Evolutionary conservation across 2,888 invertebrate species (phyloP), one percentile per base, ranked within the genome.

Genomic region (Epinotia bilunana): DNA sequence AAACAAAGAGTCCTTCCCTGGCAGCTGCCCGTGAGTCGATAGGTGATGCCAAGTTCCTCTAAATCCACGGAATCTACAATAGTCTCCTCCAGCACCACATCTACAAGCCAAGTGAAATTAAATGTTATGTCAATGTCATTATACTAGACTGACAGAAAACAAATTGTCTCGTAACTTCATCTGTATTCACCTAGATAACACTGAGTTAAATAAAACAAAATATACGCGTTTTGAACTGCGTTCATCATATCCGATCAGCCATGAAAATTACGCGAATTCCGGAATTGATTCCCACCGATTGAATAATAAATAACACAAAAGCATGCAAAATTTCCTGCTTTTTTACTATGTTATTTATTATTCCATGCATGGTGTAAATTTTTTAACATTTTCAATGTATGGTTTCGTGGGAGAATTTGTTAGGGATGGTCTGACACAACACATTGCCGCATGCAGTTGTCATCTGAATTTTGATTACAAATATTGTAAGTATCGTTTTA

Each of bases 241-340:
- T 53, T 53, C 53, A 53, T 43, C 55, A 55, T 23, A 55, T 39
- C 28, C 70, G 63, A 20, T 76, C 78, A 75, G 61, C 72, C 76
- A 77, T 79, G 78, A 78, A 81, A 79, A 78, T 79, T 79, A 80
- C 77, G 75, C 77, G 76, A 77, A 78, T 79, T 78, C 76, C 72
- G 80, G 81, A 85, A 86, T 84, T 84, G 84, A 85, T 85, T 86
- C 81, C 80, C 79, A 72, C 79, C 76, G 78, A 85, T 85, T 82
- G 85, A 83, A 86, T 86, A 86, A 87, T 87, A 86, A 85, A 86
- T 86, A 83, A 78, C 77, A 77, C 77, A 69, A 62, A 72, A 80
- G 80, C 78, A 82, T 82, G 82, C 81, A 81, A 82, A 80, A 82
- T 84, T 84, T 80, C 78, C 67, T 75, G 77, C 71, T 78, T 78